A percentile compares a stretch with the other conserved stretches of the same genome.
phyloP scores from a whole-genome alignment of 2,113 vertebrate species.

The Ovis canadensis region DNA sequence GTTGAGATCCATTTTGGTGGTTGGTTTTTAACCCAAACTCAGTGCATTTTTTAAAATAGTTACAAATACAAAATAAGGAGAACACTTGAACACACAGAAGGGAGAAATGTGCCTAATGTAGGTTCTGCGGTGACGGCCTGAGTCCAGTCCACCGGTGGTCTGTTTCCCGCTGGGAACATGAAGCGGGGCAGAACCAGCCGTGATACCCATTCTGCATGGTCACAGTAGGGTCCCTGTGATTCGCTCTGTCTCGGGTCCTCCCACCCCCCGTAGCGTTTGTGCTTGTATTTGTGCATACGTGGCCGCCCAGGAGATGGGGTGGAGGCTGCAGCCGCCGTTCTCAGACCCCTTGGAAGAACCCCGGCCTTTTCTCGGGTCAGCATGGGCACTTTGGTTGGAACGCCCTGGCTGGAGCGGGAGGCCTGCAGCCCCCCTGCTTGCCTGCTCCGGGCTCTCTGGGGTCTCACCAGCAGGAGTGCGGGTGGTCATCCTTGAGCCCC shows the following conservation, averaged over 20 bases:
- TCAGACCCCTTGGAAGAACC: not conserved
- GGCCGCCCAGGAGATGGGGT: not conserved
- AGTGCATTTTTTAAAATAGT: conserved; percentile 80
- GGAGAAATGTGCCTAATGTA: conserved; percentile 61
- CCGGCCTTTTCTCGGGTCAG: not conserved
- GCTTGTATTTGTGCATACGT: conserved; percentile 63
- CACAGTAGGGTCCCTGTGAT: conserved; percentile 53
- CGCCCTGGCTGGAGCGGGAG: conserved; percentile 70
- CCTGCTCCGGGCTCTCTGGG: conserved; percentile 55
- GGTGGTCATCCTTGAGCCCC: conserved; percentile 77
- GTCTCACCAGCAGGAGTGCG: conserved; percentile 63
- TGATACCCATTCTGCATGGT: conserved; percentile 62
- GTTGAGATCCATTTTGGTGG: conserved; percentile 74
- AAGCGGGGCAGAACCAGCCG: conserved; percentile 44
- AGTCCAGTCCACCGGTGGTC: conserved; percentile 54
- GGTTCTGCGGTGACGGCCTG: conserved; percentile 67
- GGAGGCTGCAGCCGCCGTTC: conserved; percentile 18
- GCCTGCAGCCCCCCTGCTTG: conserved; percentile 63
- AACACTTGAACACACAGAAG: conserved; percentile 76
- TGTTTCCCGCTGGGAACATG: not conserved
- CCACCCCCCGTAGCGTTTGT: conserved; percentile 69
- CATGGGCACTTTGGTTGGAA: conserved; percentile 70
- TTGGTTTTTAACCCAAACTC: conserved; percentile 81
- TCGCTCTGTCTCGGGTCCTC: conserved; percentile 66
- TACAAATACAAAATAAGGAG: conserved; percentile 73